Evolutionary conservation across 2,113 vertebrate species (phyloP).

Genomic region (Axis porcinus): DNA sequence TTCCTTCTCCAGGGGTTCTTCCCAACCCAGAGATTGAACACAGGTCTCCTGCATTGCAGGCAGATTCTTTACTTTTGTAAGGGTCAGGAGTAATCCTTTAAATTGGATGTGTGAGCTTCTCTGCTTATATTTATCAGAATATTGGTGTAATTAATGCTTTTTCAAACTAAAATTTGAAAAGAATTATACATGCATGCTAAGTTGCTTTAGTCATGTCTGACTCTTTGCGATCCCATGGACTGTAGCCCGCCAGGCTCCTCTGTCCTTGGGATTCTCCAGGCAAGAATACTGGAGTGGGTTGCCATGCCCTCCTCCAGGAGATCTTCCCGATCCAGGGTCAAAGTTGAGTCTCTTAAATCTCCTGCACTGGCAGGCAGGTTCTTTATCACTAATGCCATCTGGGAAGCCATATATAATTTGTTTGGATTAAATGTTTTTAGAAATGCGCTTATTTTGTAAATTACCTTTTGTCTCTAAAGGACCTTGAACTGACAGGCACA

Average conservation of each 20-base stretch:
- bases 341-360: neutral
- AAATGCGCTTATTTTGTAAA: neutral
- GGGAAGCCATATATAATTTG: neutral
- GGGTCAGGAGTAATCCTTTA: neutral
- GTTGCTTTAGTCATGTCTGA: neutral
- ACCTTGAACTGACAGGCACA: neutral
- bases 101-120: neutral
- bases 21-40: neutral
- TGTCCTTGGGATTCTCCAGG: neutral
- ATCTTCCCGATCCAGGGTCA: neutral
- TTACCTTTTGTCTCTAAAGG: neutral
- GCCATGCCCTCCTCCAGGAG: neutral
- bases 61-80: neutral
- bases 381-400: neutral
- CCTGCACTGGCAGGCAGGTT: neutral
- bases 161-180: neutral
- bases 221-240: neutral
- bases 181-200: neutral
- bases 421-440: neutral
- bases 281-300: neutral
- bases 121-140: neutral
- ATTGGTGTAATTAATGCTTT: neutral
- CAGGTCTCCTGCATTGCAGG: neutral
- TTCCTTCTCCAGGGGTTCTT: neutral
- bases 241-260: neutral